A percentile compares a stretch with the other conserved stretches of the same genome.
These are phyloP conservation scores for Drosophila mauritiana DNA, from an alignment of 1,140 invertebrate species.

Conservation along the genomic window DNA sequence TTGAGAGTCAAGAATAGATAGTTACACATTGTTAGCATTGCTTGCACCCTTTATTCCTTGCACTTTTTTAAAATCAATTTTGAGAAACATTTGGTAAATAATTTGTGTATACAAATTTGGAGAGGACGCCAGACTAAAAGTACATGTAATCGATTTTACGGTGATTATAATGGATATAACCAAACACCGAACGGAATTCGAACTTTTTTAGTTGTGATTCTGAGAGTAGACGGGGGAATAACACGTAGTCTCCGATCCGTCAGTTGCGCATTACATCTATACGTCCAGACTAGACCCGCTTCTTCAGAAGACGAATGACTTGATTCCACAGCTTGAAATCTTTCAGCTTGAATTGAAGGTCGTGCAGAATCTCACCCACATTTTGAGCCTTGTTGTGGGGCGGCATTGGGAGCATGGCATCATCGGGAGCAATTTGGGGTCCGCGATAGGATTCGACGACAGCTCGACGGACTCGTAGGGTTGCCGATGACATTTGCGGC, in stretches of 20 bases:
- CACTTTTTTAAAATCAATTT: no score
- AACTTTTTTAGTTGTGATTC: neutral
- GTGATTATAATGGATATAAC: neutral
- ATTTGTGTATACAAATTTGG: neutral
- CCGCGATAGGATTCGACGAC: slow-evolving; percentile 32
- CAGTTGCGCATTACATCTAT: neutral
- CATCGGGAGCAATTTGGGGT: slow-evolving; percentile 18
- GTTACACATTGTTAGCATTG: neutral
- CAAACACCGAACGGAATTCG: neutral
- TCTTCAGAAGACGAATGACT: neutral
- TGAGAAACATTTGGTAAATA: no score
- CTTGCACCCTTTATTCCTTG: no score
- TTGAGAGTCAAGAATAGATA: neutral
- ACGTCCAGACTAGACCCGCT: neutral
- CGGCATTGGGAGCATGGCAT: slow-evolving; percentile 52
- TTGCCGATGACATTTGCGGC: slow-evolving; percentile 10
- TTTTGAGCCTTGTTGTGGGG: slow-evolving; percentile 23
- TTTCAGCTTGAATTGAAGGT: neutral
- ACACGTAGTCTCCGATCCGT: neutral
- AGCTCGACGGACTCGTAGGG: slow-evolving; percentile 10
- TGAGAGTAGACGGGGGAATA: no score
- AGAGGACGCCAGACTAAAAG: no score
- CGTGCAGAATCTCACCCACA: neutral
- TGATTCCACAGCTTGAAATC: neutral
- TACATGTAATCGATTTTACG: neutral